Percentiles rank a stretch among this genome's conserved stretches.
These are phyloP conservation scores for Anser brachyrhynchus DNA, from an alignment of 2,113 vertebrate genomes.

Conservation along the genomic window DNA sequence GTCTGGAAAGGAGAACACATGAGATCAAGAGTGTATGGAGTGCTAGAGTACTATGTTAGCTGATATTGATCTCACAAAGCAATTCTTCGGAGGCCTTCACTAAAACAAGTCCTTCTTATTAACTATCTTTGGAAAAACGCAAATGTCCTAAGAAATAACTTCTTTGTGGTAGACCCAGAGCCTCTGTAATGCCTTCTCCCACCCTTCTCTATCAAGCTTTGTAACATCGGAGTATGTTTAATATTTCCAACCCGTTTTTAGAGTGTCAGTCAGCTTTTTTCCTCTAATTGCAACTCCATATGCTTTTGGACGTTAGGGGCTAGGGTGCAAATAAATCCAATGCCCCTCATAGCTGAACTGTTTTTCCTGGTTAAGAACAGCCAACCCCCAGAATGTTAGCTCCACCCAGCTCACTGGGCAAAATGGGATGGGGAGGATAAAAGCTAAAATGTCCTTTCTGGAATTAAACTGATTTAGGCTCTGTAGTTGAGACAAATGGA, in stretches of 20 bases:
- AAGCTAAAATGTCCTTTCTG: background rate
- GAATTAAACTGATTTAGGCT: background rate
- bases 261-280: background rate
- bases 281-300: rapidly evolving
- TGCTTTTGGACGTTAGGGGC: background rate
- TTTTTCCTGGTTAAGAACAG: background rate
- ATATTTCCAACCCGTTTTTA: background rate
- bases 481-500: background rate
- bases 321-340: background rate
- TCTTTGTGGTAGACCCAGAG: background rate
- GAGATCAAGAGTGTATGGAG: background rate
- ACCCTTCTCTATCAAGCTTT: background rate
- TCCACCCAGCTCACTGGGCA: background rate
- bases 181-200: background rate
- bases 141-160: background rate
- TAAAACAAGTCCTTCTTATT: background rate
- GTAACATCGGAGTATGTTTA: background rate
- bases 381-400: background rate
- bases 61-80: background rate
- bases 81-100: background rate
- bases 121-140: background rate
- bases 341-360: background rate
- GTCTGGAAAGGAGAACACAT: background rate
- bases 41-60: background rate
- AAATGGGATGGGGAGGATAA: background rate